These are phyloP conservation scores for Mythimna impura DNA, from an alignment of 2,888 invertebrate species.

Conservation along the genomic window DNA sequence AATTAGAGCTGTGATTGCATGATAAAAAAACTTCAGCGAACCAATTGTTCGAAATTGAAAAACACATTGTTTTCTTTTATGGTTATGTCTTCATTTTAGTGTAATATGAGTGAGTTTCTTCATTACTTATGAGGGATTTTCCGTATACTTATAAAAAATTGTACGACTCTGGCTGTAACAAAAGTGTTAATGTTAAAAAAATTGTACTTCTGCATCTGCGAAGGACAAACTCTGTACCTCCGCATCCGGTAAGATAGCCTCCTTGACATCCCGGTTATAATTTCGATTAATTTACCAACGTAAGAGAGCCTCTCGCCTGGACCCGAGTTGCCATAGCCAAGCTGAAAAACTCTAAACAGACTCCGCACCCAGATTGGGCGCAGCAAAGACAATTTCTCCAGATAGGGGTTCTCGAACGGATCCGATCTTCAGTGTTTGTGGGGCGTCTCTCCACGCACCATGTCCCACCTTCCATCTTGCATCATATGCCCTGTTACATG, in stretches of 20 bases:
- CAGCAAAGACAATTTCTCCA: too few species aligned
- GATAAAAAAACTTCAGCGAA: conserved; percentile 55
- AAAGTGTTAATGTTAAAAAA: background rate
- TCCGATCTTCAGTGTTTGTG: too few species aligned
- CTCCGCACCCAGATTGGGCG: too few species aligned
- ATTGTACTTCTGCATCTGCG: background rate
- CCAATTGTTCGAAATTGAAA: conserved; percentile 58
- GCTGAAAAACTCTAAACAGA: too few species aligned
- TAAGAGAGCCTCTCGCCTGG: too few species aligned
- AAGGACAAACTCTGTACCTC: background rate
- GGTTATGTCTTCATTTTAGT: conserved; percentile 30
- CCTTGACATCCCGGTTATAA: background rate
- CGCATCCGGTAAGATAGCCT: background rate
- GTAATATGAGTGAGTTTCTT: background rate
- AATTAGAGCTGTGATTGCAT: conserved; percentile 74
- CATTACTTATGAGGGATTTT: background rate
- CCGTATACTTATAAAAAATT: background rate
- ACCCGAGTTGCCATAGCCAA: too few species aligned
- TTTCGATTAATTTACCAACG: background rate
- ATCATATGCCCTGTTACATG: too few species aligned
- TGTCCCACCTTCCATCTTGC: too few species aligned
- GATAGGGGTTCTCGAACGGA: too few species aligned
- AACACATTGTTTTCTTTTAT: conserved; percentile 32
- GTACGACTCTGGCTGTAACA: background rate
- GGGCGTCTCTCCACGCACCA: too few species aligned